phyloP scores from a whole-genome alignment of 2,113 vertebrate genomes.

The Perca flavescens region DNA sequence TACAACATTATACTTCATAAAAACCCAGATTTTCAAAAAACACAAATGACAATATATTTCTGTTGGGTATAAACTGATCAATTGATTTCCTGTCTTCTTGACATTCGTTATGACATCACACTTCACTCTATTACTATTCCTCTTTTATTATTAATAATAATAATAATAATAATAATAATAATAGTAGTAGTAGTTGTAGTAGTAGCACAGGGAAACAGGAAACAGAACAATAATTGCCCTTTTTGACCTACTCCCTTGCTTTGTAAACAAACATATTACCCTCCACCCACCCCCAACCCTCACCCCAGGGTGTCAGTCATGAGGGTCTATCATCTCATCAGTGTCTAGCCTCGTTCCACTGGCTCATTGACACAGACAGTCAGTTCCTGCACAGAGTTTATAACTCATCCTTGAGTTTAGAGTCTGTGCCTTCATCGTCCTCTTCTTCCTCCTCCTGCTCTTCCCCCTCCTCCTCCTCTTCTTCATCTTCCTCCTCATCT shows the following conservation, averaged over 20 bases:
- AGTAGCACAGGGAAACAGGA: conserved; percentile 56
- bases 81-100: conserved; percentile 15
- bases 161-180: conserved; percentile 26
- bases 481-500: conserved; percentile 64
- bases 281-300: conserved; percentile 41
- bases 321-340: conserved; percentile 47
- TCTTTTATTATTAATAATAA: conserved; percentile 39
- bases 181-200: conserved; percentile 41
- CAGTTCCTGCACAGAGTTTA: conserved; percentile 76
- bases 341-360: conserved; percentile 47
- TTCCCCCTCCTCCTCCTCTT: conserved; percentile 32
- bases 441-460: conserved; percentile 68
- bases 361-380: conserved; percentile 63
- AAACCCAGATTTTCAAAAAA: conserved; percentile 48
- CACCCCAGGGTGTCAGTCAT: conserved; percentile 54
- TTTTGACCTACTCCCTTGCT: conserved; percentile 49
- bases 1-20: conserved; percentile 60
- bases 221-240: conserved; percentile 53
- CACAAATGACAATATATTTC: conserved; percentile 42
- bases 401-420: conserved; percentile 86
- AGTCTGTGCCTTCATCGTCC: conserved; percentile 80
- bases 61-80: conserved; percentile 12
- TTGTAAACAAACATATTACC: conserved; percentile 75
- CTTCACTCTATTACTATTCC: conserved; percentile 39
- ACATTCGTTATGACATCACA: conserved; percentile 38